phyloP scores from a whole-genome alignment of 2,113 vertebrate genomes.

The Theropithecus gelada region DNA sequence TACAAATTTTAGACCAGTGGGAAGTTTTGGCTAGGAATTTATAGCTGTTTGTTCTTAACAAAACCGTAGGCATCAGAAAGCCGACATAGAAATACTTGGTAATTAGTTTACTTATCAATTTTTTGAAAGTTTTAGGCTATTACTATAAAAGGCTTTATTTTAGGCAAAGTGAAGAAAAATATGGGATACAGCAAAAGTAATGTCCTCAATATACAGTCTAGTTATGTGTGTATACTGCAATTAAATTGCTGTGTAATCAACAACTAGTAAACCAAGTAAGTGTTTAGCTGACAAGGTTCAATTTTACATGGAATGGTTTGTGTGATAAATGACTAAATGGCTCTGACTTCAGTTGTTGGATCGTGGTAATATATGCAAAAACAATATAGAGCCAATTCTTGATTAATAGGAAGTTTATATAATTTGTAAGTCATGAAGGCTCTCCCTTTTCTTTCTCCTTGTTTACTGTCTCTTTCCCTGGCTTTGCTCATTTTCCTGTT shows the following conservation, averaged over 20 bases:
- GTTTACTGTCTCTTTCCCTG: not conserved
- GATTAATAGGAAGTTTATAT: conserved; percentile 53
- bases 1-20: conserved; percentile 79
- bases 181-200: conserved; percentile 43
- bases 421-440: conserved; percentile 49
- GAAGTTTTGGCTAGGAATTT: conserved; percentile 77
- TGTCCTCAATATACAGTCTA: conserved; percentile 30
- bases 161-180: conserved; percentile 54
- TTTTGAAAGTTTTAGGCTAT: conserved; percentile 46
- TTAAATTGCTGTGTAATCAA: conserved; percentile 61
- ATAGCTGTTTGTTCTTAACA: conserved; percentile 62
- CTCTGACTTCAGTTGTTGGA: conserved; percentile 57
- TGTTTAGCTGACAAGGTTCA: conserved; percentile 72
- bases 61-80: not conserved
- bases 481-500: conserved; percentile 9
- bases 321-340: conserved; percentile 54
- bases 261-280: conserved; percentile 71
- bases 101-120: conserved; percentile 52
- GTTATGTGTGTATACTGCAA: conserved; percentile 50
- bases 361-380: conserved; percentile 53
- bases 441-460: not conserved
- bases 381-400: conserved; percentile 16
- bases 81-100: not conserved
- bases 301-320: conserved; percentile 64
- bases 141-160: conserved; percentile 50